Conservation (phyloP, 2,888 invertebrate genomes). For the Machimus rusticus region DNA sequence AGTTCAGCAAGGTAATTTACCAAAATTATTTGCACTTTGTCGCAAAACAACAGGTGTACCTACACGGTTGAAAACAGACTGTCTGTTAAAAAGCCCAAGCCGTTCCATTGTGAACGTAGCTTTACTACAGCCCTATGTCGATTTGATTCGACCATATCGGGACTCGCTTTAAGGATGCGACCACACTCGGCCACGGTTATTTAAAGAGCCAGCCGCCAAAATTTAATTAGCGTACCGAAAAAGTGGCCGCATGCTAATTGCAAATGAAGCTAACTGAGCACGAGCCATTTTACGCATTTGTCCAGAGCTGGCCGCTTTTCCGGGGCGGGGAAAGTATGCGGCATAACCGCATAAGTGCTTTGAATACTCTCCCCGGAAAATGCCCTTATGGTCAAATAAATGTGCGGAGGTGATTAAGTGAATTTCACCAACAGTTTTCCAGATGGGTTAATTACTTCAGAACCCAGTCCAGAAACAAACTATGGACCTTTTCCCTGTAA, state of each 20-base stretch:
- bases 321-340: background rate
- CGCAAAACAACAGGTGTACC: constrained; percentile 22
- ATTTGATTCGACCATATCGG: background rate
- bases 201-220: background rate
- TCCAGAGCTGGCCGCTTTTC: background rate
- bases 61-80: background rate
- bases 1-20: constrained; percentile 4
- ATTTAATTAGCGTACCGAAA: background rate
- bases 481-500: background rate
- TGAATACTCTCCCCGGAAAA: background rate
- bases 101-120: background rate
- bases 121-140: background rate
- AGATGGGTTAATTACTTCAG: background rate
- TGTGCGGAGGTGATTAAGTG: background rate
- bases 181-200: background rate
- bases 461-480: background rate
- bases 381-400: background rate
- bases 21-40: constrained; percentile 10
- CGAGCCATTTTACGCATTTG: background rate
- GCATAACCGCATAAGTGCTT: background rate
- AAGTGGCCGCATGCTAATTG: background rate
- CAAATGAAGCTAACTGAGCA: background rate
- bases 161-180: background rate
- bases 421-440: background rate
- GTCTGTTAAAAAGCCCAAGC: background rate